A percentile compares a stretch with the other conserved stretches of the same genome.
phyloP scores from a whole-genome alignment of 2,888 invertebrate species.

The Bombyx huttoni region DNA sequence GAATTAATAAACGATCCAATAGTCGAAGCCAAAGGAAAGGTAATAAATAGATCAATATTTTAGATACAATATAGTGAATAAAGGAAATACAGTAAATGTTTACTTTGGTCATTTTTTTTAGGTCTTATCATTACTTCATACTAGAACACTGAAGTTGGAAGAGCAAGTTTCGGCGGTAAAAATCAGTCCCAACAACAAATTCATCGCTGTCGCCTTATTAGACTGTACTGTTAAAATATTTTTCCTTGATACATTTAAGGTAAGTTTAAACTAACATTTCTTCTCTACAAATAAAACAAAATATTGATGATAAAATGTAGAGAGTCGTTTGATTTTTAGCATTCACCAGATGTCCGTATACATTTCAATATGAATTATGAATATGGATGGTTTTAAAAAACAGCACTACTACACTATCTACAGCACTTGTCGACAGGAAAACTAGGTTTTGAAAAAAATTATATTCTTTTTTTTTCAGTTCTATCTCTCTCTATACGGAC shows the following conservation, averaged over 20 bases:
- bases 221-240: conserved; percentile 97
- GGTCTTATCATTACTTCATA: conserved; percentile 84
- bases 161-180: conserved; percentile 88
- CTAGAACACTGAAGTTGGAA: conserved; percentile 86
- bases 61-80: neutral
- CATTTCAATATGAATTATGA: no score
- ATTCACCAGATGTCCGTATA: no score
- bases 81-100: neutral
- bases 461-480: conserved; percentile 76
- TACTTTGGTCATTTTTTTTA: conserved; percentile 19
- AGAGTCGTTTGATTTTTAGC: no score
- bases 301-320: no score
- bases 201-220: conserved; percentile 89
- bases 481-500: conserved; percentile 94
- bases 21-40: conserved; percentile 75
- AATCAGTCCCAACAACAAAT: conserved; percentile 87
- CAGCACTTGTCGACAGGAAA: no score
- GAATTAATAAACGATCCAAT: conserved; percentile 82
- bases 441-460: no score
- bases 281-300: no score
- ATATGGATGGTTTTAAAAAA: no score
- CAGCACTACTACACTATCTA: no score
- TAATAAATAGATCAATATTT: conserved; percentile 10
- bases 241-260: conserved; percentile 94
- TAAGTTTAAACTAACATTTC: conserved; percentile 28